A percentile compares a stretch with the other conserved stretches of the same genome.
Evolutionary conservation across 2,113 vertebrate genomes (phyloP).

Genomic region (Amphiprion ocellaris): DNA sequence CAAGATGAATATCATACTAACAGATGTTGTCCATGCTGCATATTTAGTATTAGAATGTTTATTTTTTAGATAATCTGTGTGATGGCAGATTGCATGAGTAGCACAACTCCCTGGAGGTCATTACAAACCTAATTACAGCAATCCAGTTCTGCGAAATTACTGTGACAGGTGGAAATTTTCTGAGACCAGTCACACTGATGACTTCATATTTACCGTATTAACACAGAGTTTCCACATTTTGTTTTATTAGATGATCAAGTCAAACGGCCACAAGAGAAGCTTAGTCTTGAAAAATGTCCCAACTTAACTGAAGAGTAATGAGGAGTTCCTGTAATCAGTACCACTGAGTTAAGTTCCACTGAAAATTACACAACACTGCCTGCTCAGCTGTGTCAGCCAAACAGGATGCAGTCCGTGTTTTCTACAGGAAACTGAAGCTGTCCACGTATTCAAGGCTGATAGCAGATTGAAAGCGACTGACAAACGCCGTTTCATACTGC

Average conservation of each 20-base stretch:
- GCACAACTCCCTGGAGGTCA: neutral
- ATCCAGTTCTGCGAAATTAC: neutral
- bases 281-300: neutral
- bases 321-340: slow-evolving; percentile 18
- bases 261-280: neutral
- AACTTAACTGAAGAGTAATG: slow-evolving; percentile 1
- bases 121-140: neutral
- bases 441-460: neutral
- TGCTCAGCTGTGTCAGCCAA: neutral
- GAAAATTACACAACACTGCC: slow-evolving; percentile 3
- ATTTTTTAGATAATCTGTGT: too few relatives aligned
- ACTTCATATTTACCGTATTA: neutral
- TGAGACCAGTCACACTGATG: neutral
- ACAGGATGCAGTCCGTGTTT: slow-evolving; percentile 6
- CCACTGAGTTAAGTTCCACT: neutral
- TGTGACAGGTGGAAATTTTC: neutral
- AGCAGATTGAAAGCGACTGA: neutral
- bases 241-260: neutral
- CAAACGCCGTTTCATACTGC: neutral
- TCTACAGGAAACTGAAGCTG: neutral
- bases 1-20: neutral
- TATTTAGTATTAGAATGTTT: too few relatives aligned
- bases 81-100: too few relatives aligned
- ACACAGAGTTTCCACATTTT: neutral
- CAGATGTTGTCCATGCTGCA: too few relatives aligned